Conservation (phyloP, 2,113 vertebrate genomes). For the Amblyopsis rosae region DNA sequence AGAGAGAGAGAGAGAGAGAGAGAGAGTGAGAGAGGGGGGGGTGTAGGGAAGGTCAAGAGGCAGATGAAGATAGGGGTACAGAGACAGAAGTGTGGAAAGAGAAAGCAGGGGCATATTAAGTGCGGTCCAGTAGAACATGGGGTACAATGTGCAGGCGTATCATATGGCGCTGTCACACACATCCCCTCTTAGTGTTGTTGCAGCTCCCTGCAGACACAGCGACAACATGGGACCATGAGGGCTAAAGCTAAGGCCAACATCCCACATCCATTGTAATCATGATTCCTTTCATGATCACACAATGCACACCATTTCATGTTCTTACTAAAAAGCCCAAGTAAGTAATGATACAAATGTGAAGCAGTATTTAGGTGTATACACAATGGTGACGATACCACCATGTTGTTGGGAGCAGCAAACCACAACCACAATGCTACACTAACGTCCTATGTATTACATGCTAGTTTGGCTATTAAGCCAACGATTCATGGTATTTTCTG, state of each 20-base stretch:
- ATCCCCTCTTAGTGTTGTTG: neutral
- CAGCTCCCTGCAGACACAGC: neutral
- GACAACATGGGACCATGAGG: neutral
- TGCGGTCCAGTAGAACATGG: constrained; percentile 28
- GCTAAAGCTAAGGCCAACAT: neutral
- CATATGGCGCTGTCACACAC: neutral
- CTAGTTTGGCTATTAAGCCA: too few relatives aligned
- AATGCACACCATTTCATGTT: too few relatives aligned
- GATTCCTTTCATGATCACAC: too few relatives aligned
- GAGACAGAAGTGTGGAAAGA: constrained; percentile 29
- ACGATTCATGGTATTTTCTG: constrained; percentile 39
- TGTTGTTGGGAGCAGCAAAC: constrained; percentile 19
- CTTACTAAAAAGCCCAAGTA: too few relatives aligned
- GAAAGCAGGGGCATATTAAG: neutral
- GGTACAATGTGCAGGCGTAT: constrained; percentile 44
- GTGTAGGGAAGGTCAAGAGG: neutral
- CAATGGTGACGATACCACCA: too few relatives aligned
- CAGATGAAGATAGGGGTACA: constrained; percentile 31
- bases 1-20: constrained; percentile 34
- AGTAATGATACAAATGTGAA: too few relatives aligned
- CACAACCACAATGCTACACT: neutral
- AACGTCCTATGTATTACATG: too few relatives aligned
- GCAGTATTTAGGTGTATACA: too few relatives aligned
- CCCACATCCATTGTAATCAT: too few relatives aligned
- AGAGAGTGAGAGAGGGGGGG: constrained; percentile 30